A percentile compares a stretch with the other conserved stretches of the same genome.
Conservation (phyloP, 2,797 vertebrate genomes). For the Sandelia bainsii region DNA sequence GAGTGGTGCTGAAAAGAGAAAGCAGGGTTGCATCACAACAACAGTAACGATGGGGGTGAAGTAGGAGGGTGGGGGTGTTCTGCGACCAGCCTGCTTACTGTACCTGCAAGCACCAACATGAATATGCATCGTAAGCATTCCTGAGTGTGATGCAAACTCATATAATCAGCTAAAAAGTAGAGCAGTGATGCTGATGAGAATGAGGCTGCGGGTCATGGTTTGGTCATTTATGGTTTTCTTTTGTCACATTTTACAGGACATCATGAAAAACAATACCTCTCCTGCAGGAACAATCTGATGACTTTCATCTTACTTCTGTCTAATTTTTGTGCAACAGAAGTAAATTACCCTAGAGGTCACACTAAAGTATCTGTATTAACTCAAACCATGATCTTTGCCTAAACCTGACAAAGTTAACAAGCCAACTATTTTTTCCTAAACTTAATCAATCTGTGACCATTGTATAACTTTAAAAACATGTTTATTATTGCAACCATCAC, state of each 20-base stretch:
- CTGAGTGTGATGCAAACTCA: constrained; percentile 55
- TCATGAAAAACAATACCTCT: not conserved
- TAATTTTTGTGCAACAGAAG: not conserved
- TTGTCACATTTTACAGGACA: not conserved
- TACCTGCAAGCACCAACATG: constrained; percentile 68
- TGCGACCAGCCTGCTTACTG: constrained; percentile 17
- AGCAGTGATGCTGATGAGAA: constrained; percentile 26
- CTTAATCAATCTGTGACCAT: no score
- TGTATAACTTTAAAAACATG: no score
- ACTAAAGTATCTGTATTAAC: no score
- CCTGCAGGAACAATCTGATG: not conserved
- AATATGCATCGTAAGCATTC: constrained; percentile 60
- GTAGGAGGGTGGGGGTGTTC: constrained; percentile 3
- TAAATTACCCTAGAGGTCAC: no score
- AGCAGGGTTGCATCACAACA: constrained; percentile 68
- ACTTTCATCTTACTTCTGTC: no score
- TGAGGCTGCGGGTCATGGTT: not conserved
- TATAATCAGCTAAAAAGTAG: constrained; percentile 37
- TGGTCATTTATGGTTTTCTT: not conserved
- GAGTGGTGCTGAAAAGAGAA: constrained; percentile 47
- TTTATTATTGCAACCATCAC: no score
- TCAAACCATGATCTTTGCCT: no score
- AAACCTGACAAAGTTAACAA: no score
- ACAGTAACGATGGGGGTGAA: constrained; percentile 1
- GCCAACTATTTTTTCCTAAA: no score